Base-by-base conservation (phyloP, 1,140 invertebrate genomes). In the Pomacea maculata region DNA sequence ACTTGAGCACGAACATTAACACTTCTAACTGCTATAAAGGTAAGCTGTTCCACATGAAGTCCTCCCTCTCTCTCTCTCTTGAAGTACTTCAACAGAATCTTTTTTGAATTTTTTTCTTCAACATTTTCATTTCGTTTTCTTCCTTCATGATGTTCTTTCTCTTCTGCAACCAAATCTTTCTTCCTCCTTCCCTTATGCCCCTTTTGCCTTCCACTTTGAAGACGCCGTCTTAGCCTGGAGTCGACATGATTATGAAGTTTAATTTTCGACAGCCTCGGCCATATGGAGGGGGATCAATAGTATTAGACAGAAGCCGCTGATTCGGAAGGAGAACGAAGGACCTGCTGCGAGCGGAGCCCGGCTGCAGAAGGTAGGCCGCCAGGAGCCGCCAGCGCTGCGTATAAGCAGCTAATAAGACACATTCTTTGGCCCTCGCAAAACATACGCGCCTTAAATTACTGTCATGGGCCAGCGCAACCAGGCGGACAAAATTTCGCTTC, bases 231-330 rank as follows among this genome's bases (percentile, higher is more conserved):
- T 61, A 61, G 67, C 67, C 67, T 11, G n/a, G 11, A 70, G 67
- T 12, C 67, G 12, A 34, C n/a, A 34, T 25, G 67, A 70, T 75
- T 75, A 75, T 55, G 73, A 75, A 75, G 73, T 75, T 75, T 75
- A 77, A 65, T 77, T 61, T 45, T 63, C 63, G 21, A 29, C 75
- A 77, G 64, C 64, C 64, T n/a, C 1, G 17, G 75, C 64, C 63
- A 65, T 68, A 77, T 77, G 75, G 75, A 45, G 21, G 75, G 1
- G 63, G 75, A 77, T 77, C 75, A 77, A 77, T 77, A 77, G 63
- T 77, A 77, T 77, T 77, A 77, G 19, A 68, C 19, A 17, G 63
- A 68, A 77, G 45, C 63, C 75, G 63, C 75, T 68, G 64, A 45
- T 17, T 52, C n/a, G 75, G 19, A 17, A 77, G 19, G 29, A 61